Base-by-base conservation (phyloP, 2,888 invertebrate species). In the Linyphia triangularis region DNA sequence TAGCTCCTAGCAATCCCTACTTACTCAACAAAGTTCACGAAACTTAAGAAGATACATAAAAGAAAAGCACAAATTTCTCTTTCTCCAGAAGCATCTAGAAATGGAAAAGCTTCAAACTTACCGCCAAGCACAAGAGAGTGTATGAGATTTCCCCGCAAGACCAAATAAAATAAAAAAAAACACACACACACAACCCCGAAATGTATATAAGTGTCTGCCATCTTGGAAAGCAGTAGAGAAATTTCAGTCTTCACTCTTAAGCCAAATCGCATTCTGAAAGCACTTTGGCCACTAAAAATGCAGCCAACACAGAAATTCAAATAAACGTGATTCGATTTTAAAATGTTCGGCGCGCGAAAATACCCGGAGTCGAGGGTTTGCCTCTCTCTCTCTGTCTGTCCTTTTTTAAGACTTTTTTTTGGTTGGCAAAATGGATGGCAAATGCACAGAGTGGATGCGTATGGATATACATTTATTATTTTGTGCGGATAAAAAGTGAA, bases 301-400 rank as follows among this genome's bases (percentile, higher is more conserved):
- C 75, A 67, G 67, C 75, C 75, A 67, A 84, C 84, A 77, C 67
- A 77, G 73, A 84, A 84, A 84, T 84, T 75, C 84, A 84, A 84
- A 84, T 84, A 84, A 84, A 84, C 84, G 84, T 84, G 84, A 84
- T 84, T 84, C 77, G 84, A 84, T 84, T 84, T 84, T 77, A 84
- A 84, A 84, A 84, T 77, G 84, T 65, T 77, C 67, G 65, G 13
- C 13, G 75, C 43, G 84, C 40, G 67, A 84, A 84, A 84, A 84
- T 84, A 84, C 84, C 75, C 67, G 63, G 61, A 59, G 33, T 77
- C n/a, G n/a, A n/a, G n/a, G n/a, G n/a, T n/a, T n/a, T n/a, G n/a
- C n/a, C n/a, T n/a, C n/a, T n/a, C n/a, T n/a, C n/a, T 61, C 77
- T 77, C 61, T 77, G 37, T 61, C 13, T 43, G 16, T 43, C 16